Evolutionary conservation across 2,888 invertebrate species (phyloP), one percentile per base, ranked within the genome.

Genomic region (Diplolepis rosae): DNA sequence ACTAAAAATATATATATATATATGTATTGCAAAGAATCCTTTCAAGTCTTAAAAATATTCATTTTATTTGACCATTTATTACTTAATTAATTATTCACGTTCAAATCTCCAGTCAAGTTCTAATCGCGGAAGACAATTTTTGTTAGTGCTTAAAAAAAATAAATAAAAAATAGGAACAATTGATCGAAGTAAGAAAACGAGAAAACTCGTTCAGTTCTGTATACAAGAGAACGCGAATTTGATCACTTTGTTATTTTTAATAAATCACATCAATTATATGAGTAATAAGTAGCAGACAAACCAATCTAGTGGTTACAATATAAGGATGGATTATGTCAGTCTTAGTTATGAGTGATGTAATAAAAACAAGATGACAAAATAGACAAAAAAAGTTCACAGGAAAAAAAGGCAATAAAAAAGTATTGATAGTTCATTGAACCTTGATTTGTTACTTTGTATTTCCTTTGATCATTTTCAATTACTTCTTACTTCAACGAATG

Each of bases 21-120:
- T n/a, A n/a, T n/a, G n/a, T n/a, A n/a, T n/a, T n/a, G n/a, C n/a
- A n/a, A n/a, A n/a, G n/a, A n/a, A n/a, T n/a, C n/a, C 42, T 1
- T 22, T 11, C 3, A 48, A 22, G 22, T 48, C 22, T 7, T 1
- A 48, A 35, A 48, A 9, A 4, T 22, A 4, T 15, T 1, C 2
- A 22, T n/a, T 51, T 28, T 24, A 9, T 22, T 45, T 15, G 15
- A 45, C 30, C 45, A 54, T 73, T 56, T 67, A 70, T 71, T 52
- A 70, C 71, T 42, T 73, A 65, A 71, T 66, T 51, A 67, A 48
- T 68, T 66, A 68, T 65, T 73, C 70, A 48, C 69, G 67, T 69
- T 72, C 48, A 61, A 15, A 30, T 45, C 52, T 52, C 7, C 6
- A 52, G 28, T 6, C 7, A 3, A 27, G 13, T 24, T 52, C 7